Percentiles rank a stretch among this genome's conserved stretches.
These are phyloP conservation scores for Toxotes chatareus DNA, from an alignment of 2,113 vertebrate genomes.

Conservation along the genomic window DNA sequence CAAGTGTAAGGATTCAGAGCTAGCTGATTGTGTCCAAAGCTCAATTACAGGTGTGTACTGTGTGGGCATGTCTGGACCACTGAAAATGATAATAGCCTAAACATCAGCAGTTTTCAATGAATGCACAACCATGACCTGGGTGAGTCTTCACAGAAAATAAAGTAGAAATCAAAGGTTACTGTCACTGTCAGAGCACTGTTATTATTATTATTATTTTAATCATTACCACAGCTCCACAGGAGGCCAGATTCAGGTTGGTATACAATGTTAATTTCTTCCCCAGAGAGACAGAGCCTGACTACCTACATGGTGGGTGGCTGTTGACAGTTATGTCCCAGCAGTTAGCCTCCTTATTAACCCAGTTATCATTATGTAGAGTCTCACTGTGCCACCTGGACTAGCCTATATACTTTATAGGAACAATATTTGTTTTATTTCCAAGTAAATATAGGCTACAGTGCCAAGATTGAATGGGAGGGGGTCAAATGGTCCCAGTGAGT, in stretches of 20 bases:
- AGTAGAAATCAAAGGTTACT: neutral
- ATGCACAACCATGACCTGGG: too few species aligned
- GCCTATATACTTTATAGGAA: neutral
- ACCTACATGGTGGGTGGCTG: neutral
- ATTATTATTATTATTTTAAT: neutral
- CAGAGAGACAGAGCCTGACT: neutral
- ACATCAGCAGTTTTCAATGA: too few species aligned
- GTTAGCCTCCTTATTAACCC: conserved; percentile 1
- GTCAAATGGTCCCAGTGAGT: neutral
- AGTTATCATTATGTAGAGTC: neutral
- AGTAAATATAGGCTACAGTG: neutral
- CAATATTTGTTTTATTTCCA: neutral
- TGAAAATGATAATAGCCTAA: neutral
- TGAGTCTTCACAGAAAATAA: too few species aligned
- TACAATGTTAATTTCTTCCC: neutral
- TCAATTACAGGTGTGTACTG: neutral
- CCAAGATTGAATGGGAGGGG: neutral
- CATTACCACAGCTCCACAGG: conserved; percentile 23
- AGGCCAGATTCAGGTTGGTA: neutral
- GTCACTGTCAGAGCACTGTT: conserved; percentile 15
- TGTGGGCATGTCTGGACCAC: neutral
- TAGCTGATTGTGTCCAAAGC: neutral
- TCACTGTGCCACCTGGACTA: neutral
- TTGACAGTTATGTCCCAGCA: conserved; percentile 16
- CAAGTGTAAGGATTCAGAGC: too few species aligned